Conservation (phyloP, 2,797 vertebrate species). For the Odontamblyopus lacepedii region DNA sequence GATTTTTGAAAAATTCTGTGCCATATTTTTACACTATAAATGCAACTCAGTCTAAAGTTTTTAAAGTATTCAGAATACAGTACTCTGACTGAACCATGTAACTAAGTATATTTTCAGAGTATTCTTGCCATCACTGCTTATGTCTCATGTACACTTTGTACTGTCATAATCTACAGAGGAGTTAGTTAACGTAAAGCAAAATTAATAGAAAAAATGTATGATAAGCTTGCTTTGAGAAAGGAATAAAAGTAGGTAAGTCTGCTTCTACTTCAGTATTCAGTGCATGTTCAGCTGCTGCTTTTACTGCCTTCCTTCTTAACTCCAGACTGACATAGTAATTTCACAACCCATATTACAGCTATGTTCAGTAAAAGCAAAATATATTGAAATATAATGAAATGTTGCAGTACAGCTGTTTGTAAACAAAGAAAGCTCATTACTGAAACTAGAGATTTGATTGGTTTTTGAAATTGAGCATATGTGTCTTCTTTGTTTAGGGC, state of each 20-base stretch:
- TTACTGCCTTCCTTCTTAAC: slow-evolving; percentile 1
- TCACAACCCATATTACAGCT: neutral
- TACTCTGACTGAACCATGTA: too few species aligned
- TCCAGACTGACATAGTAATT: slow-evolving; percentile 4
- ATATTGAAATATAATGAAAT: neutral
- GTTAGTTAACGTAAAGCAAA: too few species aligned
- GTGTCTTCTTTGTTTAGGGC: neutral
- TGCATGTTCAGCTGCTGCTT: neutral
- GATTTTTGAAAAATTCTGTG: too few species aligned
- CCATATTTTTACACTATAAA: too few species aligned
- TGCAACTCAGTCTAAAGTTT: too few species aligned
- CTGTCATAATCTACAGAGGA: neutral
- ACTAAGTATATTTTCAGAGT: too few species aligned
- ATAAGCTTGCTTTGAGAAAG: neutral
- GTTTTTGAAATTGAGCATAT: neutral
- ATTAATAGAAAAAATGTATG: neutral
- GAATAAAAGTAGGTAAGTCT: neutral
- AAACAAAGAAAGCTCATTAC: slow-evolving; percentile 2
- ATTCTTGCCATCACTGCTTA: too few species aligned
- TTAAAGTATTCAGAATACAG: too few species aligned
- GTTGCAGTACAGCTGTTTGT: neutral
- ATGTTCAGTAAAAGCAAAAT: neutral
- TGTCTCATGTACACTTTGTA: neutral
- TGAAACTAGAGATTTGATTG: neutral
- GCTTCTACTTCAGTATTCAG: neutral